Percentiles rank a stretch among this genome's conserved stretches.
phyloP scores from a whole-genome alignment of 23 tunicate species.

The Aplidium turbinatum region DNA sequence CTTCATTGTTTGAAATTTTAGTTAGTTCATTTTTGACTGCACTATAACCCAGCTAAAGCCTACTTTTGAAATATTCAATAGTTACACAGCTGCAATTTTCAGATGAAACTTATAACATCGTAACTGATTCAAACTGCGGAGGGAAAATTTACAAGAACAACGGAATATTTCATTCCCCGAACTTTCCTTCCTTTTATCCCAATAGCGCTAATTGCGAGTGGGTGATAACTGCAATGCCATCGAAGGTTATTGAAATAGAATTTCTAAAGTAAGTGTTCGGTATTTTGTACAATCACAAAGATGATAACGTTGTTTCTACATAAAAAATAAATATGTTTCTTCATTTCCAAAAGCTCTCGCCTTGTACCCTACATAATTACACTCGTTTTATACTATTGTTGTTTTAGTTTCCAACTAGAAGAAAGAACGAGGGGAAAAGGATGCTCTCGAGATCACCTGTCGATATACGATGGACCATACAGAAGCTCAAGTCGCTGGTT shows the following conservation, averaged over 20 bases:
- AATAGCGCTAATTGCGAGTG: slow-evolving; percentile 56
- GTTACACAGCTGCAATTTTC: background rate
- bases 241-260: slow-evolving; percentile 38
- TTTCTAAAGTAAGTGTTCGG: slow-evolving; percentile 64
- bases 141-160: slow-evolving; percentile 41
- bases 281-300: too few relatives aligned
- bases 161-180: slow-evolving; percentile 57
- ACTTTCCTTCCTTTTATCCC: slow-evolving; percentile 54
- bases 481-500: slow-evolving; percentile 45
- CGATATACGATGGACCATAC: slow-evolving; percentile 50
- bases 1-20: too few relatives aligned
- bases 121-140: slow-evolving; percentile 60
- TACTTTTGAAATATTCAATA: background rate
- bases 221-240: slow-evolving; percentile 60
- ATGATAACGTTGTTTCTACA: too few relatives aligned
- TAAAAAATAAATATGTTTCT: too few relatives aligned
- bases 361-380: too few relatives aligned
- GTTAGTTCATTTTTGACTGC: too few relatives aligned
- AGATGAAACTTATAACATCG: slow-evolving; percentile 39
- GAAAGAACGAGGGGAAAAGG: slow-evolving; percentile 28
- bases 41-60: background rate
- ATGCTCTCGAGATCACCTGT: slow-evolving; percentile 52
- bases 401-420: slow-evolving; percentile 59
- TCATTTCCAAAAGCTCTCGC: too few relatives aligned
- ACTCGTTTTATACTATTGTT: too few relatives aligned